A percentile compares a stretch with the other conserved stretches of the same genome.
Conservation (phyloP, 2,113 vertebrate genomes). For the Lipophrys pholis region DNA sequence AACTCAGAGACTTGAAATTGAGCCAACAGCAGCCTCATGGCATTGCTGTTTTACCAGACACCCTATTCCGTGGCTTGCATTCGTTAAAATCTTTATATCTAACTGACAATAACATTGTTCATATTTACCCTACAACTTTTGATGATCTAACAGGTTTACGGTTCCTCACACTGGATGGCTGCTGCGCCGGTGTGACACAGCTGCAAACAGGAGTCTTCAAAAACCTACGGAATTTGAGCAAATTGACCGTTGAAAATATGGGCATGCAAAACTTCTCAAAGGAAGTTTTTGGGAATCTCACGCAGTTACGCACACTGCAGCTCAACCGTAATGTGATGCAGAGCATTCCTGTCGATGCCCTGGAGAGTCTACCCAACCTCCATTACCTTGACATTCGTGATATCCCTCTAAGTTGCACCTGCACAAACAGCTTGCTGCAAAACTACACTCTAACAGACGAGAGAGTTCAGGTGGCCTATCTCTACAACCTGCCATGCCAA, state of each 20-base stretch:
- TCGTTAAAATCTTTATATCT: conserved; percentile 78
- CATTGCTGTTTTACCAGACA: conserved; percentile 66
- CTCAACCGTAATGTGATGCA: conserved; percentile 86
- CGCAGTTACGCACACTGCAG: conserved; percentile 65
- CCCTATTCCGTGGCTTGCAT: conserved; percentile 77
- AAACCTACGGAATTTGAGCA: conserved; percentile 80
- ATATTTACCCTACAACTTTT: conserved; percentile 78
- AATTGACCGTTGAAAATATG: conserved; percentile 84
- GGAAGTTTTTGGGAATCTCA: conserved; percentile 87
- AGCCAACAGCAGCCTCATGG: conserved; percentile 73
- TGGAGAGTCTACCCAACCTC: conserved; percentile 78
- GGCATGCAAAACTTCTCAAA: conserved; percentile 83
- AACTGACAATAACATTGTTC: conserved; percentile 77
- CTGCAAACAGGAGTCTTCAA: conserved; percentile 85
- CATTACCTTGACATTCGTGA: conserved; percentile 86
- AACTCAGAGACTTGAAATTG: conserved; percentile 77
- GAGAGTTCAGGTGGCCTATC: conserved; percentile 83
- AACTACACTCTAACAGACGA: conserved; percentile 73
- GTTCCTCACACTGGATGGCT: conserved; percentile 80
- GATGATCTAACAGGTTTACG: conserved; percentile 82
- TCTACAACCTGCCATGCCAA: conserved; percentile 69
- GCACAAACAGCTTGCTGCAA: conserved; percentile 74
- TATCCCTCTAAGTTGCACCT: conserved; percentile 86
- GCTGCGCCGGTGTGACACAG: conserved; percentile 73
- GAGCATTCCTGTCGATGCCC: conserved; percentile 66